A percentile compares a stretch with the other conserved stretches of the same genome.
Evolutionary conservation across 1,140 invertebrate species (phyloP).

Genomic region (Acromyrmex charruanus): DNA sequence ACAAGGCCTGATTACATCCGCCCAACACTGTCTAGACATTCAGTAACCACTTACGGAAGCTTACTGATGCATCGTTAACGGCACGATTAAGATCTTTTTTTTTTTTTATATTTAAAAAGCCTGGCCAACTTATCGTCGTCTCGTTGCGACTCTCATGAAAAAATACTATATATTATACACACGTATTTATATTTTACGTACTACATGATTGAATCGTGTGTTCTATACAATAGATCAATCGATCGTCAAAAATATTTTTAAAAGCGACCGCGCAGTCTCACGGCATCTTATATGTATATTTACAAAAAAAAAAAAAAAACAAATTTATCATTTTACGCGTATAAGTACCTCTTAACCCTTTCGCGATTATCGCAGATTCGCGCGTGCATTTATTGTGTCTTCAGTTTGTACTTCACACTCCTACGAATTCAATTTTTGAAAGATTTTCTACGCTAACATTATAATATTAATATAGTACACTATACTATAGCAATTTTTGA

Average conservation of each 20-base stretch:
- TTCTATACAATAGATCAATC: constrained; percentile 44
- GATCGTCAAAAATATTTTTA: constrained; percentile 61
- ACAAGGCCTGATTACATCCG: constrained; percentile 40
- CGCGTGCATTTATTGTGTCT: constrained; percentile 47
- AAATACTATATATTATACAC: constrained; percentile 64
- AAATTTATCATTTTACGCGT: constrained; percentile 26
- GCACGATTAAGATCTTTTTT: constrained; percentile 26
- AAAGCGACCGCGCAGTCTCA: constrained; percentile 37
- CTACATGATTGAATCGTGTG: constrained; percentile 36
- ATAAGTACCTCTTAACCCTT: constrained; percentile 30
- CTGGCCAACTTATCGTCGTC: constrained; percentile 21
- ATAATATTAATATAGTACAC: constrained; percentile 11
- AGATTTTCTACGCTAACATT: constrained; percentile 27
- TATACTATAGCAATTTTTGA: constrained; percentile 1
- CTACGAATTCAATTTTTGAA: constrained; percentile 41
- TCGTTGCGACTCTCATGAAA: constrained; percentile 39
- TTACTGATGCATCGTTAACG: constrained; percentile 26
- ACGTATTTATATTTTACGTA: constrained; percentile 41
- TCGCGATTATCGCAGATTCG: not conserved
- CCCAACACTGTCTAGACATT: constrained; percentile 44
- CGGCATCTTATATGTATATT: constrained; percentile 44
- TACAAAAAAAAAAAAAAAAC: constrained; percentile 42
- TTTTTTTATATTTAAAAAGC: constrained; percentile 24
- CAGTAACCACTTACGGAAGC: constrained; percentile 23
- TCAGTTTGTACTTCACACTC: constrained; percentile 52